Evolutionary conservation across 2,797 vertebrate species (phyloP), one percentile per base, ranked within the genome.

Genomic region (Morus bassanus): DNA sequence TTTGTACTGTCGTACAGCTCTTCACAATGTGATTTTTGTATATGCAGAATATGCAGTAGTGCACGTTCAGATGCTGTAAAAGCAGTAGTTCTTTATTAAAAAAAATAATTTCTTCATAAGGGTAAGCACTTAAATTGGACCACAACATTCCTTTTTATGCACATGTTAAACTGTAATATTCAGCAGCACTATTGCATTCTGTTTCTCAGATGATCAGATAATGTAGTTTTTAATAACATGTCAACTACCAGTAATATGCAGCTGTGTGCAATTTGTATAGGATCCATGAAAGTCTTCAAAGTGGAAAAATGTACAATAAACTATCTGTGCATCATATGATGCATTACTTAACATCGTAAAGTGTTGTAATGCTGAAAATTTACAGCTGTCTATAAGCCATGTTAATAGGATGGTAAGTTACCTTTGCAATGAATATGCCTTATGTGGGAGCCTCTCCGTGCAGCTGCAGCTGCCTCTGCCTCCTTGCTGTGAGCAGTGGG

Each of bases 271-370:
- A 25, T 91, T 91, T 43, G 65, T 92, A 30, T 18, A 74, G 76
- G 88, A 85, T 91, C 90, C 61, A 74, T 70, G 5, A 85, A 96
- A 94, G 72, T 78, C 92, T 92, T 84, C 69, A 89, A 43, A 82
- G 46, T 95, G 92, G 92, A 94, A 94, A 94, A 90, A 79, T 15
- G 57, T 73, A 86, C 91, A 72, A 89, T 96, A 96, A 97, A 93
- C 84, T 91, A 30, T 57, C 81, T 76, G 86, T 64, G 82, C 68
- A 82, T 82, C 92, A 78, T 79, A 82, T 7, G 53, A 79, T 76
- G 84, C 54, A 28, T 95, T 96, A 91, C 94, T 95, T 95, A 95
- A 87, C 65, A 91, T 93, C 93, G 35, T 92, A 75, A 95, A 95
- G 31, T 61, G 83, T 72, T 77, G 89, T 84, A 89, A 88, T 83